phyloP scores from a whole-genome alignment of 2,797 vertebrate species.

The Peromyscus aztecus region DNA sequence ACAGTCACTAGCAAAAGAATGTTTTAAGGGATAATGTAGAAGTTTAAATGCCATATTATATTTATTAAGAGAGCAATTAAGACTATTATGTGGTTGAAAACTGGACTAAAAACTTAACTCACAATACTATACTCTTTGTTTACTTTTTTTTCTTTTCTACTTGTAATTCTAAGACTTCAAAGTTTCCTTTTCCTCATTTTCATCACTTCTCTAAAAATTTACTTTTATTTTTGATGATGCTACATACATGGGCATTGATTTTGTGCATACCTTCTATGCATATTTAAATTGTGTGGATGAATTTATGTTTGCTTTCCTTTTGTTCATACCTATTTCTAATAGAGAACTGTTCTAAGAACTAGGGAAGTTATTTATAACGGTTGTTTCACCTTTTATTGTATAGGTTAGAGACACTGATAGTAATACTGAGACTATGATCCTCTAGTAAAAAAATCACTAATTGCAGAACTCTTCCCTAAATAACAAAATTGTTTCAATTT shows the following conservation, averaged over 20 bases:
- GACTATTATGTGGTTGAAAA: not conserved
- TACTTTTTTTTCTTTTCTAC: not conserved
- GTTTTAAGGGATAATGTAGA: not conserved
- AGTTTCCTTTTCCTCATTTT: not conserved
- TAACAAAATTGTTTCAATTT: not conserved
- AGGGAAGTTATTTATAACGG: not conserved
- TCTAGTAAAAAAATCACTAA: not conserved
- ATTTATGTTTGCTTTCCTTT: not conserved
- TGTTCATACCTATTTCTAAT: not conserved
- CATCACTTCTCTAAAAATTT: not conserved
- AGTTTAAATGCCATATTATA: not conserved
- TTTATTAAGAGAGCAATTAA: not conserved
- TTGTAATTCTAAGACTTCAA: not conserved
- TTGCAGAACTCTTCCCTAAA: conserved; percentile 35
- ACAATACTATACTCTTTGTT: not conserved
- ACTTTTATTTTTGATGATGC: not conserved
- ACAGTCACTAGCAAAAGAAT: not conserved
- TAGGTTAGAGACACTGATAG: not conserved
- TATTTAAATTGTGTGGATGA: not conserved
- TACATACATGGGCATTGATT: not conserved
- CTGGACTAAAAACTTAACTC: not conserved
- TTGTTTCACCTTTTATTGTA: not conserved
- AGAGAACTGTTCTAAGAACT: not conserved
- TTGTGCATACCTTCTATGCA: too few species aligned
- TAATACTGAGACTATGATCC: not conserved